Evolutionary conservation across 2,113 vertebrate genomes (phyloP).

Genomic region (Oncorhynchus keta): DNA sequence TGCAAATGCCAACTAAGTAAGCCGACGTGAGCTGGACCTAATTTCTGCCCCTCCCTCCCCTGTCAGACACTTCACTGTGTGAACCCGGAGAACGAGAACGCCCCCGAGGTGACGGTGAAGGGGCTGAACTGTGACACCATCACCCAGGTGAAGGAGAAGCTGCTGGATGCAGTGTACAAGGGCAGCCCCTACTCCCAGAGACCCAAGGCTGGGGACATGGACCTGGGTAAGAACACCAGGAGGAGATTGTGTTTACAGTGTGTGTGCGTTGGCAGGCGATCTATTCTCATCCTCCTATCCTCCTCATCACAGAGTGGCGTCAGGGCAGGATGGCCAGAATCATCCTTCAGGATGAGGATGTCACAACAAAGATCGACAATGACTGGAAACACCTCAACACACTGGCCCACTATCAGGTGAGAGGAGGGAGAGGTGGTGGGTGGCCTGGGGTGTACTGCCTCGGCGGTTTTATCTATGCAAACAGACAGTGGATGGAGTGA

Average conservation of each 20-base stretch:
- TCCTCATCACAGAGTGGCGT: conserved; percentile 84
- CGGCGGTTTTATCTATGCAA: background rate
- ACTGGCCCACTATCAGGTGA: conserved; percentile 94
- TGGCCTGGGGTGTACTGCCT: background rate
- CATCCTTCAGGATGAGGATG: conserved; percentile 95
- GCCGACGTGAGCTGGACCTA: too few species aligned
- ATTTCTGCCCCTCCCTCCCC: background rate
- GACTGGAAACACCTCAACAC: conserved; percentile 98
- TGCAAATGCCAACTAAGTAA: background rate
- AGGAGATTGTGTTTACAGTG: too few species aligned
- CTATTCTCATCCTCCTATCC: background rate
- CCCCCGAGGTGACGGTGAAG: conserved; percentile 91
- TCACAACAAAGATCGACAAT: conserved; percentile 97
- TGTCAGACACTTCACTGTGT: conserved; percentile 93
- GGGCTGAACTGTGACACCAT: conserved; percentile 96
- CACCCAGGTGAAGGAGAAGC: conserved; percentile 97
- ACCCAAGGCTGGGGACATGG: conserved; percentile 95
- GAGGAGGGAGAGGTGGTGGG: background rate
- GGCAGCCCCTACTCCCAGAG: conserved; percentile 94
- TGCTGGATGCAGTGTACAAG: conserved; percentile 94
- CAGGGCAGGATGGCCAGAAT: conserved; percentile 94
- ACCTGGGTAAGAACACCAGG: conserved; percentile 81
- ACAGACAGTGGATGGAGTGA: background rate
- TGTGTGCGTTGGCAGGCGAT: background rate
- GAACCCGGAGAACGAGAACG: conserved; percentile 93